phyloP scores from a whole-genome alignment of 2,113 vertebrate genomes.

The Ornithorhynchus anatinus region DNA sequence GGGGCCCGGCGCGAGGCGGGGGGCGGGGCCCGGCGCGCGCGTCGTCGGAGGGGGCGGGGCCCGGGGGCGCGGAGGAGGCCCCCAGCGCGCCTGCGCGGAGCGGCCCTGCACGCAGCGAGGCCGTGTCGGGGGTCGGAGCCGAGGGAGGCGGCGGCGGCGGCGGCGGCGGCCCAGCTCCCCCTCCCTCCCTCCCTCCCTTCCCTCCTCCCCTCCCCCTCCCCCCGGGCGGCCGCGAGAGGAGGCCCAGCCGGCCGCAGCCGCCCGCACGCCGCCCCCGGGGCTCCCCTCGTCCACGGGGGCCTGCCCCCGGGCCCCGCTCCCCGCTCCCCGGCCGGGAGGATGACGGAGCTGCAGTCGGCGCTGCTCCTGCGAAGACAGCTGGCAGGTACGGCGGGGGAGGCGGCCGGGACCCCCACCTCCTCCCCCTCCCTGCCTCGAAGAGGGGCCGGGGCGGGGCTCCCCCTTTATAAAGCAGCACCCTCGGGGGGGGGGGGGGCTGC shows the following conservation, averaged over 20 bases:
- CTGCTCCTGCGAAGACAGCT: slow-evolving; percentile 96
- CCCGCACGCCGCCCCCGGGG: slow-evolving; percentile 40
- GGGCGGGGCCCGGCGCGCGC: slow-evolving; percentile 28
- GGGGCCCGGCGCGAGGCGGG: not conserved
- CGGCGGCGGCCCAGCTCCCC: slow-evolving; percentile 48
- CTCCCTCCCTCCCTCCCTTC: slow-evolving; percentile 47
- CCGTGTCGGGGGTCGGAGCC: not conserved
- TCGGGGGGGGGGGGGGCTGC: not conserved
- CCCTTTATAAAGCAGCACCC: too few species aligned
- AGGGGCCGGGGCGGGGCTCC: not conserved
- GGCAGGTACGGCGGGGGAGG: slow-evolving; percentile 74
- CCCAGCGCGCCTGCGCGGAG: slow-evolving; percentile 45
- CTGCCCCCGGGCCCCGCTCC: slow-evolving; percentile 32
- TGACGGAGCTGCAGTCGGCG: slow-evolving; percentile 96
- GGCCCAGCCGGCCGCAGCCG: slow-evolving; percentile 31
- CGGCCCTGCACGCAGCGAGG: slow-evolving; percentile 15
- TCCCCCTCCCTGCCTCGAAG: not conserved
- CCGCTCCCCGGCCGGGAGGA: slow-evolving; percentile 67
- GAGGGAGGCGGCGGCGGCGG: slow-evolving; percentile 10
- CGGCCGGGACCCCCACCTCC: not conserved
- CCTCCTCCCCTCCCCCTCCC: slow-evolving; percentile 27
- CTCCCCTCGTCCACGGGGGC: slow-evolving; percentile 23
- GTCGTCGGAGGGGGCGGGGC: slow-evolving; percentile 46
- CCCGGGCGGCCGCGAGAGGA: slow-evolving; percentile 41
- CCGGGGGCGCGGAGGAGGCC: not conserved